These are phyloP conservation scores for Aplysina aerophoba DNA, from an alignment of 37 sponge, comb jelly and placozoan genomes.

Conservation along the genomic window DNA sequence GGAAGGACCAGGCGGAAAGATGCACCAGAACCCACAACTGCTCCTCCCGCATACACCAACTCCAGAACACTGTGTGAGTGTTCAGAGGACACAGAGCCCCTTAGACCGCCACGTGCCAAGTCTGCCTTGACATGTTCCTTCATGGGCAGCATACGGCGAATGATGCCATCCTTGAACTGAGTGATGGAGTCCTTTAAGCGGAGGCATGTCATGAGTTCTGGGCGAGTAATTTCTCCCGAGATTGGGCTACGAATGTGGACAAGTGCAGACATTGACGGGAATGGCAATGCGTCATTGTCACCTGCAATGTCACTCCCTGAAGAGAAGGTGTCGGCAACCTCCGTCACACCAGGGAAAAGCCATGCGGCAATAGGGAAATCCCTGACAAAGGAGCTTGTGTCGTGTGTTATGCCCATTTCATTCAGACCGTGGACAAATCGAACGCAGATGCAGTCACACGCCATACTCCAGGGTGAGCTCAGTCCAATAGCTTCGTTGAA, in stretches of 20 bases:
- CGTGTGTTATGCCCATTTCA: conserved; percentile 42
- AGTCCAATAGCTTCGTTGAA: background rate
- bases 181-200: conserved; percentile 20
- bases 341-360: conserved; percentile 47
- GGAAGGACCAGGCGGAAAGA: conserved; percentile 9
- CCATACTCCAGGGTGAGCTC: conserved; percentile 55
- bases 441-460: conserved; percentile 56
- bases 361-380: conserved; percentile 74
- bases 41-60: conserved; percentile 9
- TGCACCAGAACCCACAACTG: conserved; percentile 4
- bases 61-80: background rate
- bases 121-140: background rate
- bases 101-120: background rate
- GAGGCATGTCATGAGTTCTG: conserved; percentile 34
- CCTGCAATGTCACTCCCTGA: background rate
- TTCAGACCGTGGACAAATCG: conserved; percentile 43
- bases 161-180: conserved; percentile 5
- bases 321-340: conserved; percentile 17
- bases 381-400: conserved; percentile 48
- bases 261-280: conserved; percentile 45
- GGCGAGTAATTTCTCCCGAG: conserved; percentile 36
- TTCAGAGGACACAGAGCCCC: background rate
- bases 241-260: conserved; percentile 39
- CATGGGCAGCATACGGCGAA: conserved; percentile 29
- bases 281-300: background rate